Percentiles rank a stretch among this genome's conserved stretches.
These are phyloP conservation scores for Macrotis lagotis DNA, from an alignment of 2,113 vertebrate genomes.

Conservation along the genomic window DNA sequence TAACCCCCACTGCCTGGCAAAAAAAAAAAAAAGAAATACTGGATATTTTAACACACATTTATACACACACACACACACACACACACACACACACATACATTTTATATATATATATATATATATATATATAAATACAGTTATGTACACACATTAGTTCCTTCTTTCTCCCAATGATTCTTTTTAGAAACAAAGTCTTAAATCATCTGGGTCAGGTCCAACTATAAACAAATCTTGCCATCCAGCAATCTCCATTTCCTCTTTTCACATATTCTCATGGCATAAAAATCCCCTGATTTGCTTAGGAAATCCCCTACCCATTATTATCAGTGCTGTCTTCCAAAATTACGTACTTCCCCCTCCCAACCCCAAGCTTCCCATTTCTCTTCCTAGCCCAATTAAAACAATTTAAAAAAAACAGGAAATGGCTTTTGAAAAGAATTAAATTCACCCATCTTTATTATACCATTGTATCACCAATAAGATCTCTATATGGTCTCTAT, in stretches of 20 bases:
- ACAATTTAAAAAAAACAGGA: not conserved
- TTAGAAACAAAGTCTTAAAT: not conserved
- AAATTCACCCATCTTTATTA: constrained; percentile 19
- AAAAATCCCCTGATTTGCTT: not conserved
- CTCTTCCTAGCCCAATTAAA: not conserved
- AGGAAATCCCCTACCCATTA: not conserved
- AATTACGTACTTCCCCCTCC: not conserved
- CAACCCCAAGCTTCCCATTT: not conserved
- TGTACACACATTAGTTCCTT: too few relatives aligned
- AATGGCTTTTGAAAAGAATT: not conserved
- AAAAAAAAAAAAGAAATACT: too few relatives aligned
- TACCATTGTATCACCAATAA: not conserved
- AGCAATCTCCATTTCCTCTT: not conserved
- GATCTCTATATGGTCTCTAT: constrained; percentile 22
- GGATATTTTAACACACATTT: too few relatives aligned
- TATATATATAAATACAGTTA: not conserved
- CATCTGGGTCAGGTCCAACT: not conserved
- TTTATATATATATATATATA: not conserved
- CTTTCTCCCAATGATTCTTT: not conserved
- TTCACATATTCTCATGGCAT: not conserved
- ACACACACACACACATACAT: not conserved
- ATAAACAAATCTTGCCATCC: not conserved
- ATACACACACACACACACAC: not conserved
- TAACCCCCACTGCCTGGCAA: too few relatives aligned
- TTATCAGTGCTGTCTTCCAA: not conserved